Percentiles rank a stretch among this genome's conserved stretches.
Conservation (phyloP, 2,113 vertebrate genomes). For the Atlantisia rogersi region DNA sequence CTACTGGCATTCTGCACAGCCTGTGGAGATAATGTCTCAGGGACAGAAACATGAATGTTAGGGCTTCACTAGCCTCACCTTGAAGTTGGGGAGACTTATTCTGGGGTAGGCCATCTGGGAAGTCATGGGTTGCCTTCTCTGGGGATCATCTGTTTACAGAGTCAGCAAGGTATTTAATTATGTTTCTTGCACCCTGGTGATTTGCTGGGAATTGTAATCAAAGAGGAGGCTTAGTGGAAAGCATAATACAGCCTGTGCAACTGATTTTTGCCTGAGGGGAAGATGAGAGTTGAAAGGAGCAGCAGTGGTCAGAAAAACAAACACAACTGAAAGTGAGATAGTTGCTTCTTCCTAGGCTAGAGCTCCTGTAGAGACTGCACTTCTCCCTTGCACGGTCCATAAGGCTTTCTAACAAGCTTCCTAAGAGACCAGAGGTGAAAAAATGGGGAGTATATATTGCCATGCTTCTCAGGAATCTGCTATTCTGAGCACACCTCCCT, state of each 20-base stretch:
- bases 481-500: not conserved
- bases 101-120: conserved; percentile 17
- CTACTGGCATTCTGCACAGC: not conserved
- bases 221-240: conserved; percentile 67
- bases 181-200: conserved; percentile 61
- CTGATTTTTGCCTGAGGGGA: conserved; percentile 63
- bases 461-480: not conserved
- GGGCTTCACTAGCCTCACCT: not conserved
- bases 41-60: not conserved
- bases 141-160: conserved; percentile 40
- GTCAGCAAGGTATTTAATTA: conserved; percentile 70
- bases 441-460: not conserved
- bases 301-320: conserved; percentile 62
- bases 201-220: conserved; percentile 70
- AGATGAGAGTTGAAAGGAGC: conserved; percentile 56
- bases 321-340: conserved; percentile 45
- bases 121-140: not conserved
- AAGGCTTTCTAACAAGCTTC: not conserved
- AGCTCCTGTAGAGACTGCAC: conserved; percentile 5
- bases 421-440: not conserved
- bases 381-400: not conserved
- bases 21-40: not conserved
- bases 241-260: conserved; percentile 60
- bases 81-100: not conserved
- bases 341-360: not conserved